Evolutionary conservation across 2,888 invertebrate genomes (phyloP).

Genomic region (Periphyllus acericola): DNA sequence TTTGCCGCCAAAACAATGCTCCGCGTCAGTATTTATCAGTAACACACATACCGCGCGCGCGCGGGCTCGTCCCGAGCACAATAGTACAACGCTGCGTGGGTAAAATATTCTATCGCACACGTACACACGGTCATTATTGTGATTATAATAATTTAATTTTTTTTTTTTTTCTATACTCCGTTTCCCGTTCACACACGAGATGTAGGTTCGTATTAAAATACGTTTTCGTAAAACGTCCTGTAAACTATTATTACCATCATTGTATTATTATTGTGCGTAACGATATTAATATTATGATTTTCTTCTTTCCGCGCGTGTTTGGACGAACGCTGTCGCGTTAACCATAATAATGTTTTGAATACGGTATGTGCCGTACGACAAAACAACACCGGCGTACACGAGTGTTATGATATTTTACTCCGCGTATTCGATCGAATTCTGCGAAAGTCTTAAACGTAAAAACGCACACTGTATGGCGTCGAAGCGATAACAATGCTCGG

Average conservation of each 20-base stretch:
- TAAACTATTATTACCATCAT: not conserved
- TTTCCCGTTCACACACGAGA: too few species aligned
- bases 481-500: not conserved
- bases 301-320: not conserved
- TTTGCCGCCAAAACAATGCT: constrained; percentile 56
- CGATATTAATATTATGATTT: not conserved
- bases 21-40: not conserved
- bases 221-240: too few species aligned
- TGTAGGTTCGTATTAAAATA: too few species aligned
- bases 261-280: not conserved
- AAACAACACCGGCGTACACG: too few species aligned
- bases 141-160: too few species aligned
- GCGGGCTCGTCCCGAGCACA: not conserved
- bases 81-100: not conserved
- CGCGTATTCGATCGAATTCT: not conserved
- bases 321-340: too few species aligned
- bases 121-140: not conserved
- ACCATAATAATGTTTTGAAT: too few species aligned
- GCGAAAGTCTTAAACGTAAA: not conserved
- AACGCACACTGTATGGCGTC: not conserved
- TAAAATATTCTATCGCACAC: not conserved
- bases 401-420: too few species aligned
- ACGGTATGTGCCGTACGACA: too few species aligned
- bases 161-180: not conserved
- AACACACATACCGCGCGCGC: not conserved